Conservation (phyloP, 2,888 invertebrate species). For the Eupithecia dodoneata region DNA sequence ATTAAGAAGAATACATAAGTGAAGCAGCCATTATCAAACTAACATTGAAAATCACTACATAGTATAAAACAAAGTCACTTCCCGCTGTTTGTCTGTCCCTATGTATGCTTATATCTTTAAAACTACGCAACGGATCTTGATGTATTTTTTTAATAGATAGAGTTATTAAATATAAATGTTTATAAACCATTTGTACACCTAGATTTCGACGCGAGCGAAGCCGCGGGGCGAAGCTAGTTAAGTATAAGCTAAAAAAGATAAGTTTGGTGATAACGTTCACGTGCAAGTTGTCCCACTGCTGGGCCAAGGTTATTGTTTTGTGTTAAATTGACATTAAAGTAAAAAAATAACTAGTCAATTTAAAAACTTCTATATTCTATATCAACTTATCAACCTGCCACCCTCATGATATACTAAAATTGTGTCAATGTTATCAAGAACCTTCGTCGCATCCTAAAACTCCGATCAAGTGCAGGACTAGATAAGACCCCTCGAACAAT, state of each 20-base stretch:
- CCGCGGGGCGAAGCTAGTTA: neutral
- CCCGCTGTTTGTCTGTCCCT: too few species aligned
- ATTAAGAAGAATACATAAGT: neutral
- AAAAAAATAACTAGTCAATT: neutral
- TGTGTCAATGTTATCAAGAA: slow-evolving; percentile 9
- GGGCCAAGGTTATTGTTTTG: neutral
- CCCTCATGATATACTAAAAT: neutral
- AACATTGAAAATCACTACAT: too few species aligned
- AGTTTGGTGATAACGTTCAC: neutral
- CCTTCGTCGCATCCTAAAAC: slow-evolving; percentile 13
- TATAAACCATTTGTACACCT: too few species aligned
- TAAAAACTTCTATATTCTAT: neutral
- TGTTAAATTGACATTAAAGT: neutral
- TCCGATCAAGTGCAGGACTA: slow-evolving; percentile 18
- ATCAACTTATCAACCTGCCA: neutral
- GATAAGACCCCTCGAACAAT: slow-evolving; percentile 28
- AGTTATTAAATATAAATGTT: too few species aligned
- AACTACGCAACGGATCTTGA: too few species aligned
- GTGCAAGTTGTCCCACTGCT: neutral
- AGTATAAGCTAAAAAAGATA: neutral
- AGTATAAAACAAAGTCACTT: too few species aligned
- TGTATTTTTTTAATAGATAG: too few species aligned
- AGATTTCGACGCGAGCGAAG: too few species aligned
- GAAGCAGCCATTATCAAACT: too few species aligned
- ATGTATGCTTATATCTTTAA: too few species aligned